Base-by-base conservation (phyloP, 2,113 vertebrate genomes). In the Gallinago jamesoni region DNA sequence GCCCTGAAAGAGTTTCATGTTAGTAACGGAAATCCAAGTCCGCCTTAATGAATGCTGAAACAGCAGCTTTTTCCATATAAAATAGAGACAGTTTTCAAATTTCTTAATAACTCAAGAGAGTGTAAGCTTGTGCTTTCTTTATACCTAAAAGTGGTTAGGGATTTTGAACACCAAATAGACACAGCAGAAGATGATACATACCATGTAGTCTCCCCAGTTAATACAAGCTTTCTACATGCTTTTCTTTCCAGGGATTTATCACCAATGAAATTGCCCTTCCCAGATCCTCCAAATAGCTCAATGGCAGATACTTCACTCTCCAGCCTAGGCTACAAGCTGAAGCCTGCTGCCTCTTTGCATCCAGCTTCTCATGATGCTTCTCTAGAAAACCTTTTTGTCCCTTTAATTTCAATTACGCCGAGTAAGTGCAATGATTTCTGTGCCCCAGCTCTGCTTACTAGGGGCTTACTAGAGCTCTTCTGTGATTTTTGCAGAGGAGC, bases 331-430 rank as follows among this genome's bases (percentile, higher is more conserved):
- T 94, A 47, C 19, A 74, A 97, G 89, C 89, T 88, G 37, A 96
- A 96, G 59, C 68, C 97, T n/a, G 89, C 56, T 94, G 90, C 69
- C 85, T 87, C 97, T 67, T 87, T 57, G 48, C 89, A 48, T 52
- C 81, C 94, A 16, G 93, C 94, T 81, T 94, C 91, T 47, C 80
- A 22, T 3, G 94, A 93, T 7, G 85, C 92, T 19, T 95, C 97
- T 52, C 96, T 99, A 81, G 97, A 98, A 64, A 95, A 98, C 30
- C 87, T 99, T 92, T 98, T 97, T 93, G 98, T 99, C 72, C 98
- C 98, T 37, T 72, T 99, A 97, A 97, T 98, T 62, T 98, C 98
- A 83, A 97, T 99, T 84, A 98, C 91, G 75, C 96, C 96, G 7
- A 99, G 99, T 99, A 97, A 94, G 98, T 98, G 53, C 76, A n/a